phyloP scores from a whole-genome alignment of 2,888 invertebrate genomes.

The Aspidiotus rigidus region DNA sequence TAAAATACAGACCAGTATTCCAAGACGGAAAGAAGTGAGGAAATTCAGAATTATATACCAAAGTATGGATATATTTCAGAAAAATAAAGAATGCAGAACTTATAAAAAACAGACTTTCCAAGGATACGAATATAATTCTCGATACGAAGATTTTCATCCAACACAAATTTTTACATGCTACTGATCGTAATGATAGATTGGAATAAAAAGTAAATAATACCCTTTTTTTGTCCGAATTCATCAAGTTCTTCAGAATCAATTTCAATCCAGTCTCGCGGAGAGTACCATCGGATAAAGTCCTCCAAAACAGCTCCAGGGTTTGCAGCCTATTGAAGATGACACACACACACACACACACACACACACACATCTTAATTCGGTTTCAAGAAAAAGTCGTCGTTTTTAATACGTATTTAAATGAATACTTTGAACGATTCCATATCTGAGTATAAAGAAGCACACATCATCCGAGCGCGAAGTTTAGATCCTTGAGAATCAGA shows the following conservation, averaged over 20 bases:
- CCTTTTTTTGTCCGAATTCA: conserved; percentile 51
- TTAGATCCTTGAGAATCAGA: conserved; percentile 74
- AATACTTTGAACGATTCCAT: conserved; percentile 94
- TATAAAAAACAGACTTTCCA: neutral
- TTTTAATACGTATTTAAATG: conserved; percentile 1
- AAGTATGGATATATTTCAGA: neutral
- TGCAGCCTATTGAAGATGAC: conserved; percentile 55
- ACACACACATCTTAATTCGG: conserved; percentile 1
- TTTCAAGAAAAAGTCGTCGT: conserved; percentile 19
- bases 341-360: no score
- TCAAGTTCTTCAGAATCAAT: conserved; percentile 43
- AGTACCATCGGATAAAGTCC: conserved; percentile 98
- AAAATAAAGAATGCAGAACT: neutral
- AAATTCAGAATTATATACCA: neutral
- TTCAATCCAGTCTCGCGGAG: conserved; percentile 88
- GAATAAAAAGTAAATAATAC: conserved; percentile 38
- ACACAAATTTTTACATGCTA: no score
- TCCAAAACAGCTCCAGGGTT: conserved; percentile 84
- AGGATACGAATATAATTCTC: neutral
- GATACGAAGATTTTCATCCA: no score
- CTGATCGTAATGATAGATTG: no score
- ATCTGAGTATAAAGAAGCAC: conserved; percentile 86
- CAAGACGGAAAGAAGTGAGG: no score
- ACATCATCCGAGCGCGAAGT: conserved; percentile 86
- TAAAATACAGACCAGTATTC: no score